Base-by-base conservation (phyloP, 2,888 invertebrate species). In the Trissolcus brochymenae region DNA sequence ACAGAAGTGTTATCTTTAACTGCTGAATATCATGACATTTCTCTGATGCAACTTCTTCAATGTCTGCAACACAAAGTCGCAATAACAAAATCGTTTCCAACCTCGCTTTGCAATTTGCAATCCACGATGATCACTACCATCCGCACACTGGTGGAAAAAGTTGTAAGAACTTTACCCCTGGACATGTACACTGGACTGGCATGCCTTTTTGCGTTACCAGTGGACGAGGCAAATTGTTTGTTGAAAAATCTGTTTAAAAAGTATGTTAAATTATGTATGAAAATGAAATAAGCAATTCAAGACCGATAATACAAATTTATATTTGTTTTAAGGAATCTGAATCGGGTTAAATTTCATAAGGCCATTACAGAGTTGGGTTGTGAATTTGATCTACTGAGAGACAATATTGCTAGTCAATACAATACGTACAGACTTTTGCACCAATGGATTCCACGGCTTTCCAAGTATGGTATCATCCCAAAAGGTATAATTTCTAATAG, bases 121-220 rank as follows among this genome's bases (percentile, higher is more conserved):
- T 29, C 54, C 1, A 13, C 56, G 6, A 53, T 76, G 35, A 3
- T 16, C 16, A 51, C 60, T 0, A 56, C 43, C 56, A 67, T 67
- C 2, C 81, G 77, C 4, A 82, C 82, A 29, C 73, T 90, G 54
- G 74, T 91, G 17, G 84, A 86, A 61, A 88, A 88, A 78, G 79
- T 90, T 6, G 79, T 90, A n/a, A 84, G 85, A 11, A 80, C 84
- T 2, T 83, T 86, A 50, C 78, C 82, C 21, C 84, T 90, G 49
- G 90, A 91, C 80, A 76, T 83, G 13, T 84, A 86, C 50, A 81
- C 90, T 16, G 87, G 90, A 13, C 82, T 89, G 35, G 82, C 82
- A 16, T 87, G 86, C 70, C 82, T 90, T 9, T 85, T 89, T 57
- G 83, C 87, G 68, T 75, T 87, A 13, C 82, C 83, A 7, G 81